A percentile compares a stretch with the other conserved stretches of the same genome.
phyloP scores from a whole-genome alignment of 1,140 invertebrate species.

The Cotesia glomerata region DNA sequence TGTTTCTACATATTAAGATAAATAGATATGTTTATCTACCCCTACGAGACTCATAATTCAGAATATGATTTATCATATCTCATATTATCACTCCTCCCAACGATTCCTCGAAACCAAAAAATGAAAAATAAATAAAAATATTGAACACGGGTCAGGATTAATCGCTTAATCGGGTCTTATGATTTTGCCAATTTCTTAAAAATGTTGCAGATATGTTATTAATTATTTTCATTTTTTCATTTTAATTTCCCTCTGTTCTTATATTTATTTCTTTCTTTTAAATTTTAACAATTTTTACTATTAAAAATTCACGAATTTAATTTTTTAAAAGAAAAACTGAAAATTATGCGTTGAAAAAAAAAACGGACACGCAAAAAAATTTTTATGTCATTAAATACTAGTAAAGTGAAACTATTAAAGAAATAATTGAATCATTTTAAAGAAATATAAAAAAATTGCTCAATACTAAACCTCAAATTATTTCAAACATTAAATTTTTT shows the following conservation, averaged over 20 bases:
- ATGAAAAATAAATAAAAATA: not conserved
- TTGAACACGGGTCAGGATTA: not conserved
- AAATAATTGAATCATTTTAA: no score
- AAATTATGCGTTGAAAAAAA: no score
- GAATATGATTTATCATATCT: not conserved
- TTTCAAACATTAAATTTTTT: no score
- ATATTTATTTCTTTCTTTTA: no score
- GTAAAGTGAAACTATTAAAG: no score
- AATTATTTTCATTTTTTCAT: not conserved
- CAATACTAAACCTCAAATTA: no score
- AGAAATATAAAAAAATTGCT: no score
- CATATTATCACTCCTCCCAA: not conserved
- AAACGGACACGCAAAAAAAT: no score
- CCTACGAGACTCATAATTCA: slow-evolving; percentile 1
- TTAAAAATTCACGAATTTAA: no score
- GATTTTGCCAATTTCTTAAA: not conserved
- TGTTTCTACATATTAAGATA: not conserved
- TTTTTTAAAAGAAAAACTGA: no score
- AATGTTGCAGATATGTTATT: not conserved
- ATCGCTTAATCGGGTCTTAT: not conserved
- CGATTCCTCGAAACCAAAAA: not conserved
- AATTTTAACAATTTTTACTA: no score
- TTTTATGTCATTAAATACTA: no score
- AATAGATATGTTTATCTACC: slow-evolving; percentile 14
- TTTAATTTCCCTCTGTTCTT: not conserved